phyloP scores from a whole-genome alignment of 2,113 vertebrate genomes.

The Solenodon paradoxus region DNA sequence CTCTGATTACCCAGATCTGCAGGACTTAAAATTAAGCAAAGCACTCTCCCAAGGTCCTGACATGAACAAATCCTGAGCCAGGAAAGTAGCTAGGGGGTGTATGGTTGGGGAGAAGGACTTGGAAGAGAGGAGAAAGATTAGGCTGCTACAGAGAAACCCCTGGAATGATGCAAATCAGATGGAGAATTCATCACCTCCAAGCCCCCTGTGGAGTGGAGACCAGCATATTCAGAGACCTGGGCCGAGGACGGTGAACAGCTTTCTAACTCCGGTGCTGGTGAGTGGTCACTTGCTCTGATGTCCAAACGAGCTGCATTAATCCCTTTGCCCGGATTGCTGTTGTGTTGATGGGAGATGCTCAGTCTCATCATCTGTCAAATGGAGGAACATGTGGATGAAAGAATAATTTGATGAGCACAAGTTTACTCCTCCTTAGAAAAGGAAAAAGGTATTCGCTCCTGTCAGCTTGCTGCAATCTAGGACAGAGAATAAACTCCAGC shows the following conservation, averaged over 20 bases:
- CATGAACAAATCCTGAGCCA: not conserved
- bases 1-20: not conserved
- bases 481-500: not conserved
- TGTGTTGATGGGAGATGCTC: not conserved
- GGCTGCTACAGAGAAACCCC: not conserved
- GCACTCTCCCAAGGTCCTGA: not conserved
- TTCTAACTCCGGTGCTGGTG: not conserved
- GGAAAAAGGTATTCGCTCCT: not conserved
- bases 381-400: not conserved
- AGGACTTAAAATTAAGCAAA: not conserved
- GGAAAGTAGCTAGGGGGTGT: not conserved
- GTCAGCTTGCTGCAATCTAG: not conserved
- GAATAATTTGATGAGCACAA: not conserved
- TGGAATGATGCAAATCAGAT: not conserved
- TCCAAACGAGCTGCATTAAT: not conserved
- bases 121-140: not conserved
- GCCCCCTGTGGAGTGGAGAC: accelerated
- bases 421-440: not conserved
- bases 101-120: too few relatives aligned
- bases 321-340: not conserved
- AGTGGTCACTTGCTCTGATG: not conserved
- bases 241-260: accelerated
- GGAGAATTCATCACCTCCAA: accelerated
- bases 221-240: not conserved
- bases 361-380: not conserved